A percentile compares a stretch with the other conserved stretches of the same genome.
These are phyloP conservation scores for Spodoptera frugiperda DNA, from an alignment of 1,140 invertebrate genomes.

Conservation along the genomic window DNA sequence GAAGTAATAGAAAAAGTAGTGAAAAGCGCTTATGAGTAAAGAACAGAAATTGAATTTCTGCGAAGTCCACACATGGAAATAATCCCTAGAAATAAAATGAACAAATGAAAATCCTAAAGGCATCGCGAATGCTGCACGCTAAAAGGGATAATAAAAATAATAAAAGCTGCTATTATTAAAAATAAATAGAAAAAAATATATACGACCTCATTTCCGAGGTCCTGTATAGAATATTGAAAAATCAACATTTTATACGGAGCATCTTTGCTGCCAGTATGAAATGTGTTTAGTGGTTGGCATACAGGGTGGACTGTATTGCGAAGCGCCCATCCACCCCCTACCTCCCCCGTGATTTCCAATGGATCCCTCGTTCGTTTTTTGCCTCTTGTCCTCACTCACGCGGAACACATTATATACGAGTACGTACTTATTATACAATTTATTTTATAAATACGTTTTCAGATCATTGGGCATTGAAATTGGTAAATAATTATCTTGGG, in stretches of 20 bases:
- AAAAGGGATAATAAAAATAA: neutral
- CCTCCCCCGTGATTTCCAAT: conserved; percentile 72
- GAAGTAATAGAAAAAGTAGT: no score
- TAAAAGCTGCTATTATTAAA: neutral
- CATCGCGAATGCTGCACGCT: neutral
- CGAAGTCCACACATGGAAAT: no score
- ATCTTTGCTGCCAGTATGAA: conserved; percentile 52
- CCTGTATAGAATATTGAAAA: conserved; percentile 25
- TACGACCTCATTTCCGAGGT: neutral
- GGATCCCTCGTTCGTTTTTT: conserved; percentile 75
- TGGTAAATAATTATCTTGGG: conserved; percentile 46
- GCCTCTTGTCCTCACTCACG: conserved; percentile 72
- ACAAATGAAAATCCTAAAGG: neutral
- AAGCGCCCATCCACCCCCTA: conserved; percentile 44
- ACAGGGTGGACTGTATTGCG: conserved; percentile 67
- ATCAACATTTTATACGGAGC: conserved; percentile 41
- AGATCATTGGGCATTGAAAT: conserved; percentile 55
- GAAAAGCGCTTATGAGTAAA: no score
- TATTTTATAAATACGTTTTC: conserved; percentile 73
- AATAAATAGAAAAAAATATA: neutral
- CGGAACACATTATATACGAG: conserved; percentile 70
- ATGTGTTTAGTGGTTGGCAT: conserved; percentile 59
- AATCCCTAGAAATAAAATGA: no score
- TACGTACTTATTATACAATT: conserved; percentile 72
- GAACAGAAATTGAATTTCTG: no score